phyloP scores from a whole-genome alignment of 2,888 invertebrate genomes.

The Microdon myrmicae region DNA sequence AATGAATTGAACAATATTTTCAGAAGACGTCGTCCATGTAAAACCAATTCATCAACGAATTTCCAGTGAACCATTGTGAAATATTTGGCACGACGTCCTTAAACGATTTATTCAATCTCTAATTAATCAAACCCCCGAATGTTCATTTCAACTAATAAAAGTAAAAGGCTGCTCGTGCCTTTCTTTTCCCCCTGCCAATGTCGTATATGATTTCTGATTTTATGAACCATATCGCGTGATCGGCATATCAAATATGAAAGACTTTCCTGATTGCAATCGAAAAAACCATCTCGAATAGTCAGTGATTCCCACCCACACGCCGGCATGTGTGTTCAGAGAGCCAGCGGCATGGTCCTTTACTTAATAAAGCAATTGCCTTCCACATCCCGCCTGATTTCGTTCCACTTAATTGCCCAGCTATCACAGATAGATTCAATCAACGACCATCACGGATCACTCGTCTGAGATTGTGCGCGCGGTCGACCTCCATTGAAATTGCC shows the following conservation, averaged over 20 bases:
- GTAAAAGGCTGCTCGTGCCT: background rate
- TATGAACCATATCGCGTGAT: no score
- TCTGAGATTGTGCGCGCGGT: slow-evolving; percentile 34
- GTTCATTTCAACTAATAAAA: background rate
- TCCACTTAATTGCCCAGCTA: slow-evolving; percentile 47
- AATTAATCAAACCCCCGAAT: background rate
- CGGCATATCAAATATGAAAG: no score
- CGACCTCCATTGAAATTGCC: slow-evolving; percentile 38
- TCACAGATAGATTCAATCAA: slow-evolving; percentile 33
- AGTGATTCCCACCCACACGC: no score
- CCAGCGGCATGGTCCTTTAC: slow-evolving; percentile 29
- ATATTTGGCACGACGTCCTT: no score
- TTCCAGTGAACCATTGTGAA: no score
- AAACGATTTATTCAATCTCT: no score
- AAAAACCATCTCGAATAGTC: background rate
- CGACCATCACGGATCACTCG: slow-evolving; percentile 35
- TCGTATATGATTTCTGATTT: no score
- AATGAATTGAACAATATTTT: no score
- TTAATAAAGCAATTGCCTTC: slow-evolving; percentile 47
- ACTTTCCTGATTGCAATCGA: no score
- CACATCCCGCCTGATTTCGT: slow-evolving; percentile 43
- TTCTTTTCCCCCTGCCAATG: no score
- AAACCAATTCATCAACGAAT: no score
- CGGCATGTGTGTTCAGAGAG: slow-evolving; percentile 14
- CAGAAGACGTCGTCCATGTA: no score